Percentiles rank a stretch among this genome's conserved stretches.
Evolutionary conservation across 1,140 invertebrate genomes (phyloP).

Genomic region (Drosophila murphyi): DNA sequence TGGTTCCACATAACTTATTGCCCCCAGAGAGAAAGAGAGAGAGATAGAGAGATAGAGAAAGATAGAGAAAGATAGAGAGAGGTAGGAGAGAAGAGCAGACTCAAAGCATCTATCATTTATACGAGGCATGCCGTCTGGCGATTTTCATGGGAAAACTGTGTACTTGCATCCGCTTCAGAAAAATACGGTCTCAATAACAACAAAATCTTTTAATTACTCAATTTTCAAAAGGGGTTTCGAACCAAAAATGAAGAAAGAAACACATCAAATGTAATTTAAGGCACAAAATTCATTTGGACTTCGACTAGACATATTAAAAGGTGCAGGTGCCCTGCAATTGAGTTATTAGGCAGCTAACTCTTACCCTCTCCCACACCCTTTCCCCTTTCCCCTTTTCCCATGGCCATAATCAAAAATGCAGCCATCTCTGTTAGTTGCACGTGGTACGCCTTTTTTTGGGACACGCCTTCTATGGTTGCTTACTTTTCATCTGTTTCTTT

Average conservation of each 20-base stretch:
- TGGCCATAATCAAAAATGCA: neutral
- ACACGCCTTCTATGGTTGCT: conserved; percentile 6
- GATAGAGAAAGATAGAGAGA: neutral
- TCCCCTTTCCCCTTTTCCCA: neutral
- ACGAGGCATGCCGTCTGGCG: conserved; percentile 16
- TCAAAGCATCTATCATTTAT: conserved; percentile 33
- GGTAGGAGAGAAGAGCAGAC: neutral
- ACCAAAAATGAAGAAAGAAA: too few relatives aligned
- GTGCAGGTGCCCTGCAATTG: conserved; percentile 27
- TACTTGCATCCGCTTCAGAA: conserved; percentile 1
- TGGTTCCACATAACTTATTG: conserved; percentile 64
- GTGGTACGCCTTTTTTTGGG: conserved; percentile 19
- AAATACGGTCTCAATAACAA: neutral
- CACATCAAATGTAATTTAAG: conserved; percentile 3
- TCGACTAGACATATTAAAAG: neutral
- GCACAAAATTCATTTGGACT: neutral
- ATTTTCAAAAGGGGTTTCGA: neutral
- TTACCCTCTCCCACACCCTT: neutral
- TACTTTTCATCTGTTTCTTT: neutral
- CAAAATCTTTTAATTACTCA: conserved; percentile 6
- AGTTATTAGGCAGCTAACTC: conserved; percentile 29
- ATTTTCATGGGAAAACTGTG: conserved; percentile 48
- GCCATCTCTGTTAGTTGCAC: conserved; percentile 9
- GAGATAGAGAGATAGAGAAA: neutral
- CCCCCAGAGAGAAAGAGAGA: neutral